Base-by-base conservation (phyloP, 2,888 invertebrate genomes). In the Myopa tessellatipennis region DNA sequence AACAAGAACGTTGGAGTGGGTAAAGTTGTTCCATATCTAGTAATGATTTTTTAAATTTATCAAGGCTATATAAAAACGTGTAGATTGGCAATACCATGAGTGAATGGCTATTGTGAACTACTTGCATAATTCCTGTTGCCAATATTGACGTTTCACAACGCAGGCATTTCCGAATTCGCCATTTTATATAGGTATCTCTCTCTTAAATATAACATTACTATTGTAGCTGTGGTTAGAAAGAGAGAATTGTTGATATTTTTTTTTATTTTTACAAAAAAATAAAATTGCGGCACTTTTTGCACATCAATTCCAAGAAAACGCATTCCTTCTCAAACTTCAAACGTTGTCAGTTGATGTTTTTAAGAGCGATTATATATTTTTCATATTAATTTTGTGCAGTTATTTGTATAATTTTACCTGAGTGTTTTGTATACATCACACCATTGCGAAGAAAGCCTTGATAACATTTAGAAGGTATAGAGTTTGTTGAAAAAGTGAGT, bases 291-390 rank as follows among this genome's bases (percentile, higher is more conserved):
- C 79, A 79, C 45, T 26, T 81, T 78, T 77, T 60, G 73, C 73
- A 74, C 61, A 26, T 75, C 74, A 74, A 77, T 76, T 61, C 70
- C 58, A 65, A 68, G 76, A 6, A 79, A 70, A 77, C 72, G 80
- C 80, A 79, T 80, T 81, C 76, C 78, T 26, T 77, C 78, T 79
- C 76, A 81, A 80, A 80, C 74, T 76, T 78, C 76, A 80, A 77
- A 74, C 78, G 78, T 76, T 74, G 34, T 74, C 71, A 71, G 80
- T 76, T 67, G 36, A 61, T 74, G 60, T 70, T 73, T 75, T 68
- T 26, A 63, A 18, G 45, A 45, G 7, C 6, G 10, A 45, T 8
- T 26, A 4, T 45, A 45, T 45, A 8, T 45, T 45, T 8, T 10
- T 45, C 10, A 45, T 8, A 45, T 8, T 71, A 58, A 71, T 16